A percentile compares a stretch with the other conserved stretches of the same genome.
Evolutionary conservation across 1,140 invertebrate species (phyloP).

Genomic region (Drosophila mauritiana): DNA sequence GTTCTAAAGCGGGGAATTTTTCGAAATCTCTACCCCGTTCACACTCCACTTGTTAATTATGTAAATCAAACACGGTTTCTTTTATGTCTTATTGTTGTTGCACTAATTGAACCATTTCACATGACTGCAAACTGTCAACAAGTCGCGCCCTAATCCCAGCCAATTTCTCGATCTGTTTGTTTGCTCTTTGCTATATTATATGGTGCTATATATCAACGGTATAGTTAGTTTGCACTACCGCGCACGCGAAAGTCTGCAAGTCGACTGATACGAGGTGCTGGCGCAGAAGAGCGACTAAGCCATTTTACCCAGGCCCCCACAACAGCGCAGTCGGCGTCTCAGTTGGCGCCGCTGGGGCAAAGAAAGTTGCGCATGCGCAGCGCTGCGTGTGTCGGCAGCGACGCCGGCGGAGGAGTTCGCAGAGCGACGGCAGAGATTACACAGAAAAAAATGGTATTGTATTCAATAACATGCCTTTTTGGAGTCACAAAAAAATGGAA

Average conservation of each 20-base stretch:
- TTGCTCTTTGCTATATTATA: slow-evolving; percentile 20
- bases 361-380: slow-evolving; percentile 71
- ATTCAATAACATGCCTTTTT: no score
- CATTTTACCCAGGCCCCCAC: slow-evolving; percentile 30
- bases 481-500: no score
- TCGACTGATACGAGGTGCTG: slow-evolving; percentile 65
- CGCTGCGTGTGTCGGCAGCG: slow-evolving; percentile 24
- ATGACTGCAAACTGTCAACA: slow-evolving; percentile 78
- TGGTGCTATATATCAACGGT: slow-evolving; percentile 1
- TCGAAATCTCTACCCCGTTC: slow-evolving; percentile 16
- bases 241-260: slow-evolving; percentile 82
- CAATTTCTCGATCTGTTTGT: slow-evolving; percentile 43
- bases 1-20: slow-evolving; percentile 14
- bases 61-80: slow-evolving; percentile 62
- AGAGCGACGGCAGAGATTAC: slow-evolving; percentile 16
- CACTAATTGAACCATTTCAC: slow-evolving; percentile 59
- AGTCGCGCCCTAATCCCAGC: slow-evolving; percentile 65
- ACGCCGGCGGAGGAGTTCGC: slow-evolving; percentile 24
- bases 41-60: slow-evolving; percentile 70
- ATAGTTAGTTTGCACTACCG: slow-evolving; percentile 54
- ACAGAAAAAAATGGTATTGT: background rate
- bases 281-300: slow-evolving; percentile 50
- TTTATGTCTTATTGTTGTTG: slow-evolving; percentile 33
- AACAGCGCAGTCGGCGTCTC: slow-evolving; percentile 23
- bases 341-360: slow-evolving; percentile 33